Conservation (phyloP, 2,113 vertebrate species). For the Sclerurus mexicanus region DNA sequence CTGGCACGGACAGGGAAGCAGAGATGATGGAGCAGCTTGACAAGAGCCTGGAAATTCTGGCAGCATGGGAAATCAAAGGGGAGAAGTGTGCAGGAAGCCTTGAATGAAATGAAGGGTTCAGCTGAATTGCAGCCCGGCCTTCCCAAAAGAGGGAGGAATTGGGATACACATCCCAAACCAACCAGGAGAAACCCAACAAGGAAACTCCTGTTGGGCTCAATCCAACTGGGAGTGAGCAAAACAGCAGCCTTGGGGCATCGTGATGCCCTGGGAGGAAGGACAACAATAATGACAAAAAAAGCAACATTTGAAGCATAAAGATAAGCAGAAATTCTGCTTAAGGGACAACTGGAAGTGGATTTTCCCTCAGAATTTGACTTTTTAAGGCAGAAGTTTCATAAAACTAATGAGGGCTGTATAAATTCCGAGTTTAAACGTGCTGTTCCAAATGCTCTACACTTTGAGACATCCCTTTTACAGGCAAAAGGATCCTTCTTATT, state of each 20-base stretch:
- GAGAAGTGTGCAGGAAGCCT: background rate
- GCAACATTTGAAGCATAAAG: background rate
- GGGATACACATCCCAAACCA: accelerated
- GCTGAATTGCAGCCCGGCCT: background rate
- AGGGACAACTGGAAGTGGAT: background rate
- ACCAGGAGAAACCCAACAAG: background rate
- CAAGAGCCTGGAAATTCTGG: background rate
- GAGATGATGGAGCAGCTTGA: background rate
- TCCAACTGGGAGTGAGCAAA: background rate
- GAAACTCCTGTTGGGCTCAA: accelerated
- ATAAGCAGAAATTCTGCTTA: background rate
- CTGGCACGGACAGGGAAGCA: accelerated
- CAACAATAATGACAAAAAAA: accelerated
- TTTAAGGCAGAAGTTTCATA: background rate
- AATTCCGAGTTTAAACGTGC: background rate
- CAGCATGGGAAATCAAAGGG: background rate
- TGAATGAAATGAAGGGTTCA: background rate
- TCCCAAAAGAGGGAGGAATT: background rate
- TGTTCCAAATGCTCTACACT: accelerated
- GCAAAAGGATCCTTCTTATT: background rate
- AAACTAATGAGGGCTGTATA: background rate
- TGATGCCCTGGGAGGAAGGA: background rate
- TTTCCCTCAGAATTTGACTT: background rate
- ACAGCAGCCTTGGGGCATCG: background rate
- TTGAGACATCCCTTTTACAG: background rate